Percentiles rank a stretch among this genome's conserved stretches.
Evolutionary conservation across 2,797 vertebrate species (phyloP).

Genomic region (Cheirogaleus major): DNA sequence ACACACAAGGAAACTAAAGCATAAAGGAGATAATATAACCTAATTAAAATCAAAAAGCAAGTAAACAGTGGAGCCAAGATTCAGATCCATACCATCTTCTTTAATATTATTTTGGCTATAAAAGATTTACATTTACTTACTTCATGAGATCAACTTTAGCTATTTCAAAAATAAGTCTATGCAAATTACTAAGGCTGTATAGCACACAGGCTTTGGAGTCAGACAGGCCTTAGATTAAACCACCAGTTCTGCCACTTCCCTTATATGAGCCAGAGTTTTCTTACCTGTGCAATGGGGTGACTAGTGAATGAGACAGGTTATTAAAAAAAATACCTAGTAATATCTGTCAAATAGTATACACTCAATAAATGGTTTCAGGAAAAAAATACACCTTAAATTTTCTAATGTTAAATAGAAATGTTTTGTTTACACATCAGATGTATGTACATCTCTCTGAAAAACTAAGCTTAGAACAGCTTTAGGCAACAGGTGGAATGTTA

Average conservation of each 20-base stretch:
- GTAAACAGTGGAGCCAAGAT: background rate
- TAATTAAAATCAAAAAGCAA: conserved; percentile 34
- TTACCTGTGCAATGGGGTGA: background rate
- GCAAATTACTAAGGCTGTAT: background rate
- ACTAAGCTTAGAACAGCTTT: background rate
- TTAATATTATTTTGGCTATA: background rate
- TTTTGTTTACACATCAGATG: background rate
- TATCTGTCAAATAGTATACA: background rate
- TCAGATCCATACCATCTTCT: background rate
- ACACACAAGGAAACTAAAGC: conserved; percentile 20
- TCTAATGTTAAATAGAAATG: background rate
- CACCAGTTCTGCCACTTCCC: background rate
- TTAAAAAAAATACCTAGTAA: background rate
- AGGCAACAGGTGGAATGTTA: background rate
- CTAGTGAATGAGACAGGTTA: background rate
- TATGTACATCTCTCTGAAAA: background rate
- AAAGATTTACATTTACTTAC: background rate
- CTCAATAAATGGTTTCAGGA: background rate
- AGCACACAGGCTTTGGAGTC: background rate
- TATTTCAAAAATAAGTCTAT: background rate
- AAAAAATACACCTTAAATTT: background rate
- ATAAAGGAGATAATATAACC: background rate
- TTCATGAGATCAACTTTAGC: background rate
- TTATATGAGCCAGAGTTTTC: background rate
- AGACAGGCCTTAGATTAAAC: background rate